These are phyloP conservation scores for Drosophila paracracens DNA, from an alignment of 2,888 invertebrate genomes.

Conservation along the genomic window DNA sequence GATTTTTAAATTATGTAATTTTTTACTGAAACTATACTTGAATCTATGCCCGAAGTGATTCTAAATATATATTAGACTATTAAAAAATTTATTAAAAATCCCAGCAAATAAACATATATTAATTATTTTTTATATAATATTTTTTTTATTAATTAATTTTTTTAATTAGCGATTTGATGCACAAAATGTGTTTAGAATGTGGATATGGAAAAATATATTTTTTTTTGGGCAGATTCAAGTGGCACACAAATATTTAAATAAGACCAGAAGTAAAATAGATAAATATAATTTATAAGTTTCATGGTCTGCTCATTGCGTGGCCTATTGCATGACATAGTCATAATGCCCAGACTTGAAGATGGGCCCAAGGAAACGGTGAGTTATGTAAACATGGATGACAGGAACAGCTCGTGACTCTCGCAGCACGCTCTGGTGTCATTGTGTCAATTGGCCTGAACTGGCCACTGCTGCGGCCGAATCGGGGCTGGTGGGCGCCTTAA, in stretches of 20 bases:
- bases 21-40: not conserved
- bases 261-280: not conserved
- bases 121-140: not conserved
- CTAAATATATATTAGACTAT: not conserved
- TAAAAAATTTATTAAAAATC: no score
- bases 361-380: conserved; percentile 42
- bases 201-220: not conserved
- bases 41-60: not conserved
- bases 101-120: not conserved
- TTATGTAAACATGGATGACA: conserved; percentile 62
- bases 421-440: conserved; percentile 65
- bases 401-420: conserved; percentile 10
- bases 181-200: not conserved
- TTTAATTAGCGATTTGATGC: not conserved
- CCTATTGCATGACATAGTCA: not conserved
- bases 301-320: not conserved
- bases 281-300: not conserved
- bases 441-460: conserved; percentile 70
- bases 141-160: not conserved
- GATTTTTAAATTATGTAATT: not conserved
- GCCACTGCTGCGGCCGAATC: conserved; percentile 32
- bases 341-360: not conserved
- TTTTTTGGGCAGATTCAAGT: not conserved
- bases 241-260: no score
- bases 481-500: conserved; percentile 51